Evolutionary conservation across 2,797 vertebrate species (phyloP), one percentile per base, ranked within the genome.

Genomic region (Gadopsis bispinosus): DNA sequence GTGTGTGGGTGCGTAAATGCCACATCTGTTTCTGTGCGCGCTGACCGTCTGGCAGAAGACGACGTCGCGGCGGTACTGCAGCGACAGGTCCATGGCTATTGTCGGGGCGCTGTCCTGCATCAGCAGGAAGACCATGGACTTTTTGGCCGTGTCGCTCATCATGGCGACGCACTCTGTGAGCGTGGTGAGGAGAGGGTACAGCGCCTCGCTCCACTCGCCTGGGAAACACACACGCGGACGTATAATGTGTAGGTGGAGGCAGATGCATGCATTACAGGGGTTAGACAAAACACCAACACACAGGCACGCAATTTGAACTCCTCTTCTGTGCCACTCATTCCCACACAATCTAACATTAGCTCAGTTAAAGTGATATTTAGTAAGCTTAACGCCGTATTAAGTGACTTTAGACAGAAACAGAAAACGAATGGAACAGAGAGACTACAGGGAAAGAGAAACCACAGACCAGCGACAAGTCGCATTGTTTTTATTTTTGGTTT

Each of bases 81-180:
- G 95, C 4, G 95, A 95, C 83, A 99, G 92, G 81, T 96, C 97
- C 84, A 97, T 94, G 84, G 96, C 96, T 47, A 99, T 99, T 22
- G 98, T 99, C 0, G 98, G 97, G 3, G 98, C 97, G 0, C 95
- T 96, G 93, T 99, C 98, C 94, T 99, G 98, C 98, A 99, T 99
- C 77, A 99, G 95, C 75, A 99, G 92, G 90, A 99, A 99, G 59
- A 98, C 97, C 98, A 99, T 97, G 50, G 98, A 97, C 93, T 97
- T 97, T 88, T 98, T 98, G 83, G 97, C 98, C 87, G 97, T 97
- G 95, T 99, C 97, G 3, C 97, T 97, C 98, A 99, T 99, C 98
- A 99, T 91, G 71, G 98, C 87, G 93, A 96, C 91, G 93, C 98
- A 4, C 96, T 99, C 97, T 0, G 96, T 97, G 70, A 99, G 97